Conservation (phyloP, 2,888 invertebrate genomes). For the Xestoiulus laeticollis region DNA sequence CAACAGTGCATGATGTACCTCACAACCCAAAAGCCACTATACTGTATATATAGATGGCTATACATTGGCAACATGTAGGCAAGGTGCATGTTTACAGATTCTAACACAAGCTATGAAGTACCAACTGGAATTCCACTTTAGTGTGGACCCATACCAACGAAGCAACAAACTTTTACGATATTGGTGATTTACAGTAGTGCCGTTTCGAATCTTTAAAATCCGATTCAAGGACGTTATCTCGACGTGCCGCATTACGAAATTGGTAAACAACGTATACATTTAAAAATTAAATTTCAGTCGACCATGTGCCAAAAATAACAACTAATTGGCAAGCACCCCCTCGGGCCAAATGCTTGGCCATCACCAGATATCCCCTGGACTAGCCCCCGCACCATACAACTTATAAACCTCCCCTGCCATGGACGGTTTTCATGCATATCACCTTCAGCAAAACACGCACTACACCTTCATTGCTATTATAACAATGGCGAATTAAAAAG, state of each 20-base stretch:
- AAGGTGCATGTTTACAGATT: too few species aligned
- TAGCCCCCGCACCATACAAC: background rate
- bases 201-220: background rate
- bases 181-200: background rate
- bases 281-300: constrained; percentile 2
- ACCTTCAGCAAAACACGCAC: background rate
- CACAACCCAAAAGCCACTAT: too few species aligned
- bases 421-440: constrained; percentile 19
- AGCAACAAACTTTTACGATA: background rate
- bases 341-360: background rate
- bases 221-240: background rate
- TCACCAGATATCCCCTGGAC: constrained; percentile 29
- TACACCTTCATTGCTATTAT: constrained; percentile 1
- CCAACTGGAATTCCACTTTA: too few species aligned
- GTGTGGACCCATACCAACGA: background rate
- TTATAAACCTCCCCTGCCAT: background rate
- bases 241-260: constrained; percentile 10
- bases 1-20: too few species aligned
- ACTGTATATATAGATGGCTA: too few species aligned
- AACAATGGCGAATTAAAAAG: constrained; percentile 26
- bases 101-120: too few species aligned
- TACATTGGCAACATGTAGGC: too few species aligned
- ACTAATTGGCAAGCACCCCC: constrained; percentile 21
- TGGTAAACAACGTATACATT: background rate
- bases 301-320: constrained; percentile 37